These are phyloP conservation scores for Aporophyla lueneburgensis DNA, from an alignment of 2,888 invertebrate genomes.

Conservation along the genomic window DNA sequence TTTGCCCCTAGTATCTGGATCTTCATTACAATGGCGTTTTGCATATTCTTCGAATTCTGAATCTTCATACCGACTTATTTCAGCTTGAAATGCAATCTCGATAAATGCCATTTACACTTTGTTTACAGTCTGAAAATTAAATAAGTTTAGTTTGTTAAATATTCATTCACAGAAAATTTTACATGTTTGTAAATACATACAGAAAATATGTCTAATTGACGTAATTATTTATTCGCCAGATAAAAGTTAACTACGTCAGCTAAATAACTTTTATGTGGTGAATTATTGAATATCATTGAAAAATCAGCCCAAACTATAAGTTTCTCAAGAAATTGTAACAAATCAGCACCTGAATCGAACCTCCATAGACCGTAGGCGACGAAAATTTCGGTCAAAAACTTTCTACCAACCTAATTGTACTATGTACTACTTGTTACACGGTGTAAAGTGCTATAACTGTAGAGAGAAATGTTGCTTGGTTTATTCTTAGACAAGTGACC, in stretches of 20 bases:
- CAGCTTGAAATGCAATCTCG: slow-evolving; percentile 86
- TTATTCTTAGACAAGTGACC: slow-evolving; percentile 2
- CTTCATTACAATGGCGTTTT: slow-evolving; percentile 82
- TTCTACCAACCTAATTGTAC: slow-evolving; percentile 22
- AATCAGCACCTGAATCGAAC: neutral
- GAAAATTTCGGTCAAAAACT: slow-evolving; percentile 16
- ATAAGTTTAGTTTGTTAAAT: neutral
- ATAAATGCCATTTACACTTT: slow-evolving; percentile 79
- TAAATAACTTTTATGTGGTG: too few relatives aligned
- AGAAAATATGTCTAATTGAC: neutral
- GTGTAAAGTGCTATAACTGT: neutral
- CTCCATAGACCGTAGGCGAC: neutral
- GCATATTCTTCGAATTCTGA: slow-evolving; percentile 85
- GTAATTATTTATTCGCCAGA: neutral
- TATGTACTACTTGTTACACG: slow-evolving; percentile 26
- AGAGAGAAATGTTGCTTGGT: neutral
- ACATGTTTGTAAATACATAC: neutral
- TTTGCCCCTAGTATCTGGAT: slow-evolving; percentile 80
- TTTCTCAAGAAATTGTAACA: neutral
- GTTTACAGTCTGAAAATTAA: slow-evolving; percentile 15
- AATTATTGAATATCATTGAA: neutral
- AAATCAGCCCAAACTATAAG: neutral
- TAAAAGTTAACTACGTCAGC: neutral
- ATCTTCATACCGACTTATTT: slow-evolving; percentile 85
- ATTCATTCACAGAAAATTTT: too few relatives aligned